These are phyloP conservation scores for Beroe forskalii DNA, from an alignment of 37 sponge, comb jelly and placozoan genomes.

Conservation along the genomic window DNA sequence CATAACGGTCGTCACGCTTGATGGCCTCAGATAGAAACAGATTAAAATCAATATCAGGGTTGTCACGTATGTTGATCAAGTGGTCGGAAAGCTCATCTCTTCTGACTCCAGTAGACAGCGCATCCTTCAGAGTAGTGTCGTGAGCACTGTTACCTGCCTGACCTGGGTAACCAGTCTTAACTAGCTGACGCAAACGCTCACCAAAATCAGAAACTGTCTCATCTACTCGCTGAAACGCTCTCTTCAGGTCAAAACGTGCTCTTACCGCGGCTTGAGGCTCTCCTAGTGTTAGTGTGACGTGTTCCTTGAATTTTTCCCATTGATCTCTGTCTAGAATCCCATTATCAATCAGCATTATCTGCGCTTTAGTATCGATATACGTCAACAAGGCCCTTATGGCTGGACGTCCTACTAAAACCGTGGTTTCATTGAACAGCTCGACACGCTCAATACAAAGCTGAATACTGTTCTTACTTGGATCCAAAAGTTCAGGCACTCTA, in stretches of 20 bases:
- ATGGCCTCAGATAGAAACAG: background rate
- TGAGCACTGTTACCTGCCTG: background rate
- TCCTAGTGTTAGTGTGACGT: background rate
- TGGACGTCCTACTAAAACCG: background rate
- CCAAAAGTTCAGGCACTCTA: background rate
- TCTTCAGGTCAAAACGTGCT: conserved; percentile 6
- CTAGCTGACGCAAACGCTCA: background rate
- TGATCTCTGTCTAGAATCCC: background rate
- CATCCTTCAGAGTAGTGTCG: conserved; percentile 5
- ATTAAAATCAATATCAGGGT: background rate
- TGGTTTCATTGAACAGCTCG: background rate
- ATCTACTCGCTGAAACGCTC: background rate
- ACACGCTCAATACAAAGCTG: background rate
- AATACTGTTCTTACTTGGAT: background rate
- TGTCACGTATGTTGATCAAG: background rate
- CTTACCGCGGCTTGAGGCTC: background rate
- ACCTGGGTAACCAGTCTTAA: background rate
- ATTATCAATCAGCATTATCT: background rate
- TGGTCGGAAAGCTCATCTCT: background rate
- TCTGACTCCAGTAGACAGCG: background rate
- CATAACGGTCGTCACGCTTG: background rate
- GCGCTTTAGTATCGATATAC: conserved; percentile 1
- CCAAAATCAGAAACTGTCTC: conserved; percentile 9
- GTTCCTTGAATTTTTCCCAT: conserved; percentile 19
- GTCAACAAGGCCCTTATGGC: conserved; percentile 2